A percentile compares a stretch with the other conserved stretches of the same genome.
These are phyloP conservation scores for Danaus chrysippus DNA, from an alignment of 2,888 invertebrate species.

Conservation along the genomic window DNA sequence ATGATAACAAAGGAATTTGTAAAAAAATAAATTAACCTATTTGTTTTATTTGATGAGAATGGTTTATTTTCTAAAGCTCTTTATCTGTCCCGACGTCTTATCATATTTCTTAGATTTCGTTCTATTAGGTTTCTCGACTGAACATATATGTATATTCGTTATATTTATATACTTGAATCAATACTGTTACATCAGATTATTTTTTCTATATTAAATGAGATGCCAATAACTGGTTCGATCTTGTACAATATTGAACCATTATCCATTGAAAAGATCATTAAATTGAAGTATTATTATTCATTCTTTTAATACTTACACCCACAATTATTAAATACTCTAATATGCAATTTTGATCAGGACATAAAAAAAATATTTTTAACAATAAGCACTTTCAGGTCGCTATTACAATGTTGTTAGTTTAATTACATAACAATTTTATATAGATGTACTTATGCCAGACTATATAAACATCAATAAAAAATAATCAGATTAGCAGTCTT, in stretches of 20 bases:
- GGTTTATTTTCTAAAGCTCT: conserved; percentile 34
- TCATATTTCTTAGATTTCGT: conserved; percentile 60
- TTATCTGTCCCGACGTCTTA: conserved; percentile 44
- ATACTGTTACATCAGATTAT: conserved; percentile 69
- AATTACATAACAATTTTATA: too few species aligned
- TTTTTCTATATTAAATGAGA: conserved; percentile 73
- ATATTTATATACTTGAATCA: conserved; percentile 62
- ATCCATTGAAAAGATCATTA: conserved; percentile 61
- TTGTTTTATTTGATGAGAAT: conserved; percentile 71
- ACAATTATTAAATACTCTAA: conserved; percentile 8
- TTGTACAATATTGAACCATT: conserved; percentile 70
- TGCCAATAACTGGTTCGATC: conserved; percentile 67
- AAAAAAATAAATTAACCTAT: conserved; percentile 78
- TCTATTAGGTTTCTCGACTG: conserved; percentile 45
- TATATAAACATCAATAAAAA: too few species aligned
- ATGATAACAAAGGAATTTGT: conserved; percentile 79
- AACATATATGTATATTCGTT: conserved; percentile 63
- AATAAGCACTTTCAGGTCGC: too few species aligned
- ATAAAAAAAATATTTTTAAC: background rate
- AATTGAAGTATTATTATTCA: conserved; percentile 54
- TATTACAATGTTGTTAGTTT: too few species aligned
- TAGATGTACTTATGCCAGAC: too few species aligned
- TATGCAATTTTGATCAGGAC: background rate
- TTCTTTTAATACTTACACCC: conserved; percentile 57
- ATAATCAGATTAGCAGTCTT: too few species aligned